These are phyloP conservation scores for Bolborhynchus lineola DNA, from an alignment of 2,113 vertebrate genomes.

Conservation along the genomic window DNA sequence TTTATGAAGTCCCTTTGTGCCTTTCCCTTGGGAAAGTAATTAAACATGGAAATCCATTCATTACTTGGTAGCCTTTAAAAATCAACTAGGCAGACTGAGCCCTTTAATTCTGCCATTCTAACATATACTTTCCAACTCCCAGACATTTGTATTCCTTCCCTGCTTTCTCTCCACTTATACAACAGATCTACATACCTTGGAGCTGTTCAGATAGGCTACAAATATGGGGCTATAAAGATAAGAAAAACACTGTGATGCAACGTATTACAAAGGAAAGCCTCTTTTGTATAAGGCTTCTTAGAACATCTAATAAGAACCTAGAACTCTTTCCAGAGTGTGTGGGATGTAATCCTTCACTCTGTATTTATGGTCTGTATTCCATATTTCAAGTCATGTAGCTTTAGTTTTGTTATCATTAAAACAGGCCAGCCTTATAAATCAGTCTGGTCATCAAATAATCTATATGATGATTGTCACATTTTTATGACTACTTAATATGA, in stretches of 20 bases:
- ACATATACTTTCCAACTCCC: not conserved
- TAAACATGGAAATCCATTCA: slow-evolving; percentile 55
- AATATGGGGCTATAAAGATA: not conserved
- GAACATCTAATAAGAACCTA: not conserved
- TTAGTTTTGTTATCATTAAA: not conserved
- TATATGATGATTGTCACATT: not conserved
- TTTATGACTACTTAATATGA: not conserved
- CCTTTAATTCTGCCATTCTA: not conserved
- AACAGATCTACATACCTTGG: not conserved
- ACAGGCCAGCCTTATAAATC: not conserved
- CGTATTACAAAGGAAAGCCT: not conserved
- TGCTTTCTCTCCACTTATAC: not conserved
- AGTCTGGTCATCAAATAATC: not conserved
- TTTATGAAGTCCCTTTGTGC: slow-evolving; percentile 48
- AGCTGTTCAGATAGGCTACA: not conserved
- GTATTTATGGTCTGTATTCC: not conserved
- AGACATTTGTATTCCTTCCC: not conserved
- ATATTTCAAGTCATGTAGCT: not conserved
- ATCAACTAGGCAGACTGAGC: not conserved
- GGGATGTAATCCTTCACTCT: not conserved
- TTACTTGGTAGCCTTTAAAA: slow-evolving; percentile 39
- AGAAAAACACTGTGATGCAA: not conserved
- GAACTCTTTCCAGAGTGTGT: not conserved
- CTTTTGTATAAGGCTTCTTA: not conserved
- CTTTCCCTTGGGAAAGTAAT: slow-evolving; percentile 54